Conservation (phyloP, 30 jellyfish, hydroid and myxozoan genomes). For the Chrysaora quinquecirrha region DNA sequence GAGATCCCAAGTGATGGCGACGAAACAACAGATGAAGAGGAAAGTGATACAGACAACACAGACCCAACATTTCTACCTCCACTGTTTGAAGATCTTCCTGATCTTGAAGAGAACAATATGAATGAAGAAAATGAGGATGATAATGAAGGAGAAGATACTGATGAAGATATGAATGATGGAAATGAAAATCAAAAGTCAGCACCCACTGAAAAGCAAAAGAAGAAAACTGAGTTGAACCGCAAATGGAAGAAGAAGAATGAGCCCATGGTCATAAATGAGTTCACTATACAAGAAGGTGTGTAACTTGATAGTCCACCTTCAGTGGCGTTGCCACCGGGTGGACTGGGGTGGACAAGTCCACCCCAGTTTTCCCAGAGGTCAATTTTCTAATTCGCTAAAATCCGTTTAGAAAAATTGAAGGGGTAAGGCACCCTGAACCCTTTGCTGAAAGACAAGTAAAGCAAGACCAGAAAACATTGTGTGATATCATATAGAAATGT, state of each 20-base stretch:
- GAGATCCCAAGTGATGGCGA: slow-evolving; percentile 21
- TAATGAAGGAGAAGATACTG: slow-evolving; percentile 28
- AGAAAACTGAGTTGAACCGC: slow-evolving; percentile 10
- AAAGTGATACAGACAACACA: slow-evolving; percentile 6
- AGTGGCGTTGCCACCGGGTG: slow-evolving; percentile 4
- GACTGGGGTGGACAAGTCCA: background rate
- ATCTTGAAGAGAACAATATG: slow-evolving; percentile 19
- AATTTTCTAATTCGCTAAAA: too few relatives aligned
- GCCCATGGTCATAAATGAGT: slow-evolving; percentile 17
- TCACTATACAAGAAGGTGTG: slow-evolving; percentile 13
- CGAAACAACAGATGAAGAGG: slow-evolving; percentile 19
- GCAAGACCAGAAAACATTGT: slow-evolving; percentile 2
- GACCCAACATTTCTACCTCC: slow-evolving; percentile 5
- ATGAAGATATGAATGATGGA: slow-evolving; percentile 12
- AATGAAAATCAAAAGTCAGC: slow-evolving; percentile 1
- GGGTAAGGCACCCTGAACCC: slow-evolving; percentile 6
- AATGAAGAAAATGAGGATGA: slow-evolving; percentile 15
- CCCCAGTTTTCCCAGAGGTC: too few relatives aligned
- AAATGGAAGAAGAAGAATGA: slow-evolving; percentile 13
- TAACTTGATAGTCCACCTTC: slow-evolving; percentile 9
- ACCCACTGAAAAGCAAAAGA: slow-evolving; percentile 13
- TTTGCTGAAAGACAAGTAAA: background rate
- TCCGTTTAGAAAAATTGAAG: background rate
- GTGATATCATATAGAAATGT: background rate
- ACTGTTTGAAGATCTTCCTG: slow-evolving; percentile 22